Evolutionary conservation across 2,797 vertebrate genomes (phyloP), one percentile per base, ranked within the genome.

Genomic region (Mycteria americana): DNA sequence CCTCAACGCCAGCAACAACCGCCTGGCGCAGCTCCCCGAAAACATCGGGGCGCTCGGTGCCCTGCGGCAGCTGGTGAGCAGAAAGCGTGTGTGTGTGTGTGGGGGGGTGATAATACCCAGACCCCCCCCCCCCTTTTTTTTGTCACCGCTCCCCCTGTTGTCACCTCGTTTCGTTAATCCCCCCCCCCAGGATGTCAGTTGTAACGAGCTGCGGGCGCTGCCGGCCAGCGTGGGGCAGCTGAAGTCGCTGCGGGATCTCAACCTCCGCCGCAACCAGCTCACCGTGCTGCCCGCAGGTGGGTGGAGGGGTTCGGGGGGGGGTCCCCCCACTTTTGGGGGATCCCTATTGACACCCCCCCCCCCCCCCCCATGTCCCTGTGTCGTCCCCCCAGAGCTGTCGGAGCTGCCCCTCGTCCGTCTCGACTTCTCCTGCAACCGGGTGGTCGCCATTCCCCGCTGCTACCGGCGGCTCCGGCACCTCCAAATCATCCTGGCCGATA

Each of bases 1-100:
- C 33, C 99, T 99, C 93, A 98, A 99, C 48, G 96, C 99, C 98
- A 99, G 99, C 97, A 99, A 99, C 98, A 99, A 99, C 98, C 99
- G 99, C 97, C 98, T 99, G 96, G 97, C 98, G 8, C 97, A 97
- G 21, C 97, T 99, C 91, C 99, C 99, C 0, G 92, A 98, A 15
- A 98, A 99, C 89, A 98, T 99, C 46, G 98, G 98, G 46, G 94
- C 98, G 57, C 98, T 99, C 91, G 96, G 97, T 65, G 98, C 98
- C 91, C 98, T 99, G 50, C 98, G 99, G 51, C 99, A 99, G 97
- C 98, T 99, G 98, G 99, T 99, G 98, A 59, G 98, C 14, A 1
- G 10, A 2, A 18, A 2, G n/a, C n/a, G n/a, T n/a, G n/a, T n/a
- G n/a, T n/a, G n/a, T n/a, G n/a, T n/a, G n/a, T n/a, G n/a, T n/a